Evolutionary conservation across 2,113 vertebrate species (phyloP).

Genomic region (Petaurus breviceps): DNA sequence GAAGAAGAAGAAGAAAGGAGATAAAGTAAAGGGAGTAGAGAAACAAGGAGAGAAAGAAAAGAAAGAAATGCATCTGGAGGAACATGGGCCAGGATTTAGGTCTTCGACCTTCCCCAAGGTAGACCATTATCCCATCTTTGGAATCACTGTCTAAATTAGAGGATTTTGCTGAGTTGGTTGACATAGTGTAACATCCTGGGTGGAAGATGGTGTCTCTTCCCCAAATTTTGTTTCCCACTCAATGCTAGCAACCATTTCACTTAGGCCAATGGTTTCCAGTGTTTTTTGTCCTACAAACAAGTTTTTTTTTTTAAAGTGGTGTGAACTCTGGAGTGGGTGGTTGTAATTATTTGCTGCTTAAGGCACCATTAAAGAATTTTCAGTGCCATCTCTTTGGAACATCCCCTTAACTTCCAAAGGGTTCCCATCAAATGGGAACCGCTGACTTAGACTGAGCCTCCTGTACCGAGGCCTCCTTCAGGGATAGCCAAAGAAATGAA

Average conservation of each 20-base stretch:
- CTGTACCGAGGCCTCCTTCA: background rate
- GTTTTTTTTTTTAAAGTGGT: background rate
- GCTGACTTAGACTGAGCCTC: background rate
- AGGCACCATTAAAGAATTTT: background rate
- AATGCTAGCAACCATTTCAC: background rate
- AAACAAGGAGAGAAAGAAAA: background rate
- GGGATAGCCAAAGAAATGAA: background rate
- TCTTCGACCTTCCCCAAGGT: background rate
- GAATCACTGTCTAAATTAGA: background rate
- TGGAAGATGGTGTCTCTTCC: background rate
- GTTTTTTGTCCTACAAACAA: too few relatives aligned
- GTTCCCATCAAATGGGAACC: background rate
- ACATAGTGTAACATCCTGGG: background rate
- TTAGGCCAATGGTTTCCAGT: background rate
- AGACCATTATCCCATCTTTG: background rate
- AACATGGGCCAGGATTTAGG: background rate
- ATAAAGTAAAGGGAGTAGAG: background rate
- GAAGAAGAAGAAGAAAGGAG: background rate
- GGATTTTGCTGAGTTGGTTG: background rate
- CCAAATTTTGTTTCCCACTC: background rate
- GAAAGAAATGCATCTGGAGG: background rate
- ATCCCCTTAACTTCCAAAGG: background rate
- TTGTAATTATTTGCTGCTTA: background rate
- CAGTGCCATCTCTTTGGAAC: background rate
- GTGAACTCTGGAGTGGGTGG: background rate